A percentile compares a stretch with the other conserved stretches of the same genome.
Evolutionary conservation across 64 coral and sea anemone genomes (phyloP).

Genomic region (Orbicella faveolata): DNA sequence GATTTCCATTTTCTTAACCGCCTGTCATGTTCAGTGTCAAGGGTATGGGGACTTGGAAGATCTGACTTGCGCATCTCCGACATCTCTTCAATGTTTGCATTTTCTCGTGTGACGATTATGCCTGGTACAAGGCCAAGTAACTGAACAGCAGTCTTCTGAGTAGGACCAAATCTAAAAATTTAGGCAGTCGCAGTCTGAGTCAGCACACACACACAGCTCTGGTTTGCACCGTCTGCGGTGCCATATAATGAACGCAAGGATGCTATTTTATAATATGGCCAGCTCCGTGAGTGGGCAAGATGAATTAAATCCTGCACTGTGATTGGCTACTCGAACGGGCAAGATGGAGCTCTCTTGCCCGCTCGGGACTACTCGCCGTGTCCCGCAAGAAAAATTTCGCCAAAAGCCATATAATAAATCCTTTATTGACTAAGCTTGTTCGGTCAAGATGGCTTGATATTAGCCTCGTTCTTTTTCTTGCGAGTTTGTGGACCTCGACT

Average conservation of each 20-base stretch:
- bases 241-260: constrained; percentile 5
- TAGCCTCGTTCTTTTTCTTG: no score
- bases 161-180: constrained; percentile 32
- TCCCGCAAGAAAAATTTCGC: no score
- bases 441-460: no score
- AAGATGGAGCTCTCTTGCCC: no score
- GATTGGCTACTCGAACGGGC: no score
- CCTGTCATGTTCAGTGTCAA: constrained; percentile 10
- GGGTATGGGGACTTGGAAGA: constrained; percentile 1
- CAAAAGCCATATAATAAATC: no score
- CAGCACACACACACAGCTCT: constrained; percentile 7
- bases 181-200: constrained; percentile 10
- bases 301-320: no score
- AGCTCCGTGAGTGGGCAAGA: no score
- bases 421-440: no score
- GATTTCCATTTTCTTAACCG: constrained; percentile 32
- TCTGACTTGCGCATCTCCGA: constrained; percentile 9
- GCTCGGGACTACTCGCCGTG: no score
- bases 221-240: constrained; percentile 20
- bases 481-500: no score
- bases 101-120: not conserved
- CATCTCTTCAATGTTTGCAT: constrained; percentile 11
- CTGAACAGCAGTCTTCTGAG: constrained; percentile 42
- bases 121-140: constrained; percentile 30
- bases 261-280: constrained; percentile 14